phyloP scores from a whole-genome alignment of 2,888 invertebrate genomes.

The Papilio gigon region DNA sequence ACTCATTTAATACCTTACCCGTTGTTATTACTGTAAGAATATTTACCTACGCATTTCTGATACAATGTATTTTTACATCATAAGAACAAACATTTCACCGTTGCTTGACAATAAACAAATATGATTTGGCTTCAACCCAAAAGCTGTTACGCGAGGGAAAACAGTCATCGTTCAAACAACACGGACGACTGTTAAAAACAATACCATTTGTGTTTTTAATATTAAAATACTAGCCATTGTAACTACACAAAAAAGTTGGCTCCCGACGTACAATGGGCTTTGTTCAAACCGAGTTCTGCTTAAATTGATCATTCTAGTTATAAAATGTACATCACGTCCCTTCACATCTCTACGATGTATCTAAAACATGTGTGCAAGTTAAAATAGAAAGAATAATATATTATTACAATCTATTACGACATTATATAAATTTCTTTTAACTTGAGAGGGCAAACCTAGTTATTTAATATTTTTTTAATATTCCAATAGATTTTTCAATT shows the following conservation, averaged over 20 bases:
- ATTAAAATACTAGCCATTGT: conserved; percentile 37
- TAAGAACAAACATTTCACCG: neutral
- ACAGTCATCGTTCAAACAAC: conserved; percentile 28
- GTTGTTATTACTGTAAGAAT: neutral
- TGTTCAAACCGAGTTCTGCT: conserved; percentile 28
- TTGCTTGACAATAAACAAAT: conserved; percentile 7
- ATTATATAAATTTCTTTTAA: too few relatives aligned
- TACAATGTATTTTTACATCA: neutral
- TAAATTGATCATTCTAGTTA: conserved; percentile 20
- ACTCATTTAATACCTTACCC: too few relatives aligned
- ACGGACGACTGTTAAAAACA: conserved; percentile 29
- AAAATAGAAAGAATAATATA: too few relatives aligned
- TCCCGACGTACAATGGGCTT: conserved; percentile 22
- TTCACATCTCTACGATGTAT: too few relatives aligned
- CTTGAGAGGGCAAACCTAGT: too few relatives aligned
- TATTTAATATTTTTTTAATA: too few relatives aligned
- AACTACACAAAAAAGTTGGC: conserved; percentile 29
- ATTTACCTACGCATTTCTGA: neutral
- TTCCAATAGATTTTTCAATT: too few relatives aligned
- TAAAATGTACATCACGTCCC: too few relatives aligned
- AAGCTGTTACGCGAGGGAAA: conserved; percentile 19
- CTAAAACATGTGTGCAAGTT: too few relatives aligned
- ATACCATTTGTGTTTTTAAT: conserved; percentile 38
- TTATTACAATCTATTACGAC: too few relatives aligned
- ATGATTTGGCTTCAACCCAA: conserved; percentile 34